Evolutionary conservation across 2,888 invertebrate genomes (phyloP), one percentile per base, ranked within the genome.

Genomic region (Caradrina kadenii): DNA sequence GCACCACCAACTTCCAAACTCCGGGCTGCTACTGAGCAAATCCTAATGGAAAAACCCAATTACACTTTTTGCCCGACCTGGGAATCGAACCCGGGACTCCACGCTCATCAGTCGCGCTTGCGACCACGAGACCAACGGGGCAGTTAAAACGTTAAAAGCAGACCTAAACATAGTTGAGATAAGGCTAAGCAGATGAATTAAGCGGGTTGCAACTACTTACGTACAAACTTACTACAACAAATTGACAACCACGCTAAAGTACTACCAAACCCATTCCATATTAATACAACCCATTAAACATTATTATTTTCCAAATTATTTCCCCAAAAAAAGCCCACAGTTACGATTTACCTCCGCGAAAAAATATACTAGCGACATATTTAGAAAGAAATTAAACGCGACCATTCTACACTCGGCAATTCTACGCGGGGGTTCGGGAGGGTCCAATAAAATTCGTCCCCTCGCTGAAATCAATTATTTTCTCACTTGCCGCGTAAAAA

Each of bases 401-500:
- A 66, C 81, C 73, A 75, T 79, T 6, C 19, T 1, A 21, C 31
- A n/a, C n/a, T n/a, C n/a, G 55, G 35, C 48, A n/a, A n/a, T n/a
- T n/a, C n/a, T n/a, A n/a, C 48, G 55, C 1, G 42, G 52, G 65
- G 45, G 7, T 56, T 66, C 55, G 71, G 67, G 64, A 64, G 75
- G 66, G 52, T 42, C 70, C 81, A 81, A 81, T 87, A 79, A 83
- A 73, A 74, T 71, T 49, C 63, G 76, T 69, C 81, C 88, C 92
- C 89, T 86, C 79, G 76, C 72, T 31, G 54, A 64, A 89, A 94
- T 94, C 93, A 94, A 94, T 94, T 94, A 94, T 92, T 92, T 93
- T 93, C 92, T 85, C 94, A 92, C 94, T 90, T 87, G 87, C 82
- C 89, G 90, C 89, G 91, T 86, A 92, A 93, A 91, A 92, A 91